A percentile compares a stretch with the other conserved stretches of the same genome.
Conservation (phyloP, 2,888 invertebrate species). For the Eurytoma californica region DNA sequence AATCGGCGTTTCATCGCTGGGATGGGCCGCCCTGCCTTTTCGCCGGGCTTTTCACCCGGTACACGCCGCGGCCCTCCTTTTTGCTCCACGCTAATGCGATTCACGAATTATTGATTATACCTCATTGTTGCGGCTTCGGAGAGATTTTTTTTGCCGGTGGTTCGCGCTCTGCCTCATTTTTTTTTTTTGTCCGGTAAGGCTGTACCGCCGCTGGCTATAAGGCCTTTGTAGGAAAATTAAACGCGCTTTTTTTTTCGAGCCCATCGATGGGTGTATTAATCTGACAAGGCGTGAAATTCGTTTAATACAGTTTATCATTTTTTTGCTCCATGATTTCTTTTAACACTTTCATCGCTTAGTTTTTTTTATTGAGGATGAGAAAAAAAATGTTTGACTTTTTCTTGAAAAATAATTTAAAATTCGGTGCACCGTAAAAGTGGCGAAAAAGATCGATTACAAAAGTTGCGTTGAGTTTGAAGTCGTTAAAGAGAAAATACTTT, state of each 20-base stretch:
- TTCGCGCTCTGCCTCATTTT: neutral
- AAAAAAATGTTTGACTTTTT: neutral
- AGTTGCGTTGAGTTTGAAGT: neutral
- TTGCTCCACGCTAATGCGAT: conserved; percentile 29
- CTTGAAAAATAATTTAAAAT: neutral
- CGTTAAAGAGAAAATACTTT: conserved; percentile 49
- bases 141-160: neutral
- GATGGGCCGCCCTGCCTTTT: neutral
- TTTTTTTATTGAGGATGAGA: no score
- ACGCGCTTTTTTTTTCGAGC: neutral
- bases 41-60: neutral
- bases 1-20: neutral
- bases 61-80: neutral
- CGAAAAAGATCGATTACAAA: neutral
- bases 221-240: neutral
- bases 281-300: no score
- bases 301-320: no score
- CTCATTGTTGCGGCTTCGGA: conserved; percentile 20
- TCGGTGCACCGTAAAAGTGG: neutral
- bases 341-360: no score
- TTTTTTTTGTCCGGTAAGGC: neutral
- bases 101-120: conserved; percentile 47
- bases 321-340: no score
- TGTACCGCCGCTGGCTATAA: no score
- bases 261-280: no score